Conservation (phyloP, 2,888 invertebrate species). For the Andrena fulva region DNA sequence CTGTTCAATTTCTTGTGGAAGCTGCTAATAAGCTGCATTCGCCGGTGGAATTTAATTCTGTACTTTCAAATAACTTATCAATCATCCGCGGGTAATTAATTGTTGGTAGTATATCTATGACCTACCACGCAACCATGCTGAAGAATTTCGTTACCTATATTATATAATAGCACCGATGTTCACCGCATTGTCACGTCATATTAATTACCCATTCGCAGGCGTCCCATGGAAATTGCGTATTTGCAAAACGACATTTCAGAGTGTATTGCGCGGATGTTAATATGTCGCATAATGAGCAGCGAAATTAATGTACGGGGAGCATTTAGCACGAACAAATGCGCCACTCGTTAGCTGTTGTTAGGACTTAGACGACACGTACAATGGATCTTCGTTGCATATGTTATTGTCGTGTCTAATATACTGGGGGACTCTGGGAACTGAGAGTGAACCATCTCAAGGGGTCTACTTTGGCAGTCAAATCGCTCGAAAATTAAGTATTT, state of each 20-base stretch:
- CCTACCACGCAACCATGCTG: neutral
- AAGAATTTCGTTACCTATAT: neutral
- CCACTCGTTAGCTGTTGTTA: conserved; percentile 19
- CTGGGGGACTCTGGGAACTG: too few relatives aligned
- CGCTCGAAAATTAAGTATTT: too few relatives aligned
- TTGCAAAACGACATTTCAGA: conserved; percentile 21
- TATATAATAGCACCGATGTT: neutral
- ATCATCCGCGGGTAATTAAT: too few relatives aligned
- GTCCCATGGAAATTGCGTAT: conserved; percentile 2
- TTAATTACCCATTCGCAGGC: neutral
- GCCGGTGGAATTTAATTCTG: too few relatives aligned
- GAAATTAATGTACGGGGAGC: conserved; percentile 24
- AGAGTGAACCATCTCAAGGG: too few relatives aligned
- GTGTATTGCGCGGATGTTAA: conserved; percentile 17
- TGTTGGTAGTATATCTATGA: neutral
- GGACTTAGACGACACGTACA: neutral
- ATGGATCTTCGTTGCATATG: neutral
- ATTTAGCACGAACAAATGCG: conserved; percentile 23
- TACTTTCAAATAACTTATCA: neutral
- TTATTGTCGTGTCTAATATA: too few relatives aligned
- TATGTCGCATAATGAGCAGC: conserved; percentile 19
- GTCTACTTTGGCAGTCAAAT: too few relatives aligned
- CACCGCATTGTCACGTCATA: neutral
- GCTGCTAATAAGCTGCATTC: too few relatives aligned
- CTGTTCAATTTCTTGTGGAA: too few relatives aligned